Percentiles rank a stretch among this genome's conserved stretches.
These are phyloP conservation scores for Phrynocephalus vlangalii DNA, from an alignment of 2,797 vertebrate species.

Conservation along the genomic window DNA sequence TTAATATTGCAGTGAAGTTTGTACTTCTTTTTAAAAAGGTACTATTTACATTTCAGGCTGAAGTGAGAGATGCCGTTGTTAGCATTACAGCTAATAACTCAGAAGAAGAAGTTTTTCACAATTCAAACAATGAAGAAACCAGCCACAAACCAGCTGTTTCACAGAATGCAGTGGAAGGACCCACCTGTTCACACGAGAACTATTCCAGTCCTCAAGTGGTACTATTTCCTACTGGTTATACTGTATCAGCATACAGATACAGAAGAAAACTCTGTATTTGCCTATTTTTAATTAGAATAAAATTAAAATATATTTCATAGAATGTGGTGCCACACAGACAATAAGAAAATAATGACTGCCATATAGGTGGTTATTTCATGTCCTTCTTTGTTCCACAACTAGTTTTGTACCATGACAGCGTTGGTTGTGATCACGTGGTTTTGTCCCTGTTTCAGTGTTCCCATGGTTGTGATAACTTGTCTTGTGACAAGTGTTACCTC, in stretches of 20 bases:
- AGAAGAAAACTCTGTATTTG: slow-evolving; percentile 7
- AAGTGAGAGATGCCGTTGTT: slow-evolving; percentile 59
- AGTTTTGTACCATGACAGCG: no score
- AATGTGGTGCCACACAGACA: not conserved
- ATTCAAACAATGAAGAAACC: slow-evolving; percentile 33
- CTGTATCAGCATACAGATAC: slow-evolving; percentile 15
- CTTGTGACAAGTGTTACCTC: no score
- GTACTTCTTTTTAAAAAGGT: slow-evolving; percentile 5
- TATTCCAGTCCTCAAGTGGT: slow-evolving; percentile 62
- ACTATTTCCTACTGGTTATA: not conserved
- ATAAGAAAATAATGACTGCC: not conserved
- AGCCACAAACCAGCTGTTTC: slow-evolving; percentile 57
- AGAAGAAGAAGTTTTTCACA: slow-evolving; percentile 50
- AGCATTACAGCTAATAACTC: not conserved
- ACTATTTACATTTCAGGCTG: slow-evolving; percentile 53
- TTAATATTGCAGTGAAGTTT: slow-evolving; percentile 16
- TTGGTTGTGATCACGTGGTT: no score
- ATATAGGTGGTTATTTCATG: not conserved
- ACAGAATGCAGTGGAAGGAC: slow-evolving; percentile 45
- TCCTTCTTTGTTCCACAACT: no score
- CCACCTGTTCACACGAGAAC: slow-evolving; percentile 58
- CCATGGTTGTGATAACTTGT: no score
- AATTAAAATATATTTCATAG: not conserved
- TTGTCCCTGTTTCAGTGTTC: no score
- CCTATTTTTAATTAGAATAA: not conserved